phyloP scores from a whole-genome alignment of 2,797 vertebrate species.

The Trachurus trachurus region DNA sequence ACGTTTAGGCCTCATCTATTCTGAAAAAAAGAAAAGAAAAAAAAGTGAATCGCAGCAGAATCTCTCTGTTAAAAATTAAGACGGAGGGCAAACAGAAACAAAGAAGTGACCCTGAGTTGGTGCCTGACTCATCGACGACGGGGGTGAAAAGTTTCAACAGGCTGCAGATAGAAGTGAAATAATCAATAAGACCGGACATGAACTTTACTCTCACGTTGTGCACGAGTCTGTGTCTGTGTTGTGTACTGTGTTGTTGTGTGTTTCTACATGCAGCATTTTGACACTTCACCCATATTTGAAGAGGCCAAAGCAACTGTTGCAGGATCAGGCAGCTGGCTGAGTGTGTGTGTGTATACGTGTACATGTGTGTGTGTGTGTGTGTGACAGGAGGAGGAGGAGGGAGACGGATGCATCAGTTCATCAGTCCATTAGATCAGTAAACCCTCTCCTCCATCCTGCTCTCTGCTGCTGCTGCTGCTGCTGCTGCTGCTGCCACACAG shows the following conservation, averaged over 20 bases:
- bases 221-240: background rate
- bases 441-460: constrained; percentile 7
- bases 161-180: constrained; percentile 44
- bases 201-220: background rate
- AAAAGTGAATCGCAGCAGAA: constrained; percentile 24
- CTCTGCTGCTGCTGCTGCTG: background rate
- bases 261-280: constrained; percentile 50
- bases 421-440: constrained; percentile 23
- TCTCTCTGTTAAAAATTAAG: constrained; percentile 23
- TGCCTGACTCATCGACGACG: constrained; percentile 10
- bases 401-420: constrained; percentile 28
- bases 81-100: constrained; percentile 21
- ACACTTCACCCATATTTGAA: constrained; percentile 36
- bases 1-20: background rate
- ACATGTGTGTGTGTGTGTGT: constrained; percentile 21
- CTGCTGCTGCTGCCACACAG: constrained; percentile 9
- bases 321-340: constrained; percentile 39
- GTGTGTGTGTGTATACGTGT: constrained; percentile 9
- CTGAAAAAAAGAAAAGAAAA: background rate
- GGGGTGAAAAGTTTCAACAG: constrained; percentile 33
- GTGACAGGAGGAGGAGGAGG: constrained; percentile 26
- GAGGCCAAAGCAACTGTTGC: constrained; percentile 38
- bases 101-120: constrained; percentile 63
- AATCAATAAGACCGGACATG: background rate
- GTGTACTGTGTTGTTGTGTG: background rate